Evolutionary conservation across 2,113 vertebrate genomes (phyloP), one percentile per base, ranked within the genome.

Genomic region (Isurus oxyrinchus): DNA sequence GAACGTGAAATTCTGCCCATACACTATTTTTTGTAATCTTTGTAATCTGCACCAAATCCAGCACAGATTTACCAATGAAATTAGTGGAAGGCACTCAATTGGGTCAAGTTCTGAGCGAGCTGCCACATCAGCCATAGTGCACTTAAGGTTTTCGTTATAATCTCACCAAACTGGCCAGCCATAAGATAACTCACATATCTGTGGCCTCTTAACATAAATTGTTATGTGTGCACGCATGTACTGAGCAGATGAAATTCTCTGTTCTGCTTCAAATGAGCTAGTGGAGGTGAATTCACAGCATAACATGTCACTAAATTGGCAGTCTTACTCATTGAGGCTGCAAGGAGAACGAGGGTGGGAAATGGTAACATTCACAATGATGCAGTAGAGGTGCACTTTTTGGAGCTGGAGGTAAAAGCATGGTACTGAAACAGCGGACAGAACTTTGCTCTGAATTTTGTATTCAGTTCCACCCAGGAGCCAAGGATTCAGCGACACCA

Each of bases 261-360:
- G 90, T 94, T 94, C 90, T 94, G 88, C 88, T 91, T 91, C 57
- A 91, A 61, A 10, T 13, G n/a, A 94, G 59, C 31, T 6, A 94
- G 35, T 0, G 35, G 59, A 40, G 31, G 13, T 93, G 90, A 94
- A 35, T 19, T 19, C 59, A 94, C 5, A 1, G 90, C 57, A 94
- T n/a, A 63, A 94, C 40, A 63, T 94, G 21, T 63, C 90, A 63
- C 57, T 63, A 66, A 63, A 40, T 40, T 94, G 16, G 35, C 90
- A 57, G 53, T 16, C 87, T 90, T 90, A 57, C 53, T 35, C 53
- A 0, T 19, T 87, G 21, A 87, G 44, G 86, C 27, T 53, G 27
- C 16, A 57, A 27, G 21, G 21, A 53, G 6, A 88, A 10, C 5
- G 8, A 25, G 87, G 55, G 53, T 57, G 49, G 49, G 53, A 88